phyloP scores from a whole-genome alignment of 2,797 vertebrate genomes.

The Sebastes elongatus region DNA sequence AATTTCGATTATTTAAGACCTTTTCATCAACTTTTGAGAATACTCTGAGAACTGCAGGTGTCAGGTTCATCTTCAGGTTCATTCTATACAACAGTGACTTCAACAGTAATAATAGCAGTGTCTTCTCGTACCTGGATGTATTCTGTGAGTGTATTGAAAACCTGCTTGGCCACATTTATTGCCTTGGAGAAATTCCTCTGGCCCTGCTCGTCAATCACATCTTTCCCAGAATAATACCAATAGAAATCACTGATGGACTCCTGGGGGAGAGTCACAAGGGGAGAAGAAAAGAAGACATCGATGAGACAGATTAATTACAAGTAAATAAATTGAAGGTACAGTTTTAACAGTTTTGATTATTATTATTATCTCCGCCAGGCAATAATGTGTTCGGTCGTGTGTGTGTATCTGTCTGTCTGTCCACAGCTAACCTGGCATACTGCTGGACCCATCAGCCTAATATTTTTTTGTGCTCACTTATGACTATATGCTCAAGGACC shows the following conservation, averaged over 20 bases:
- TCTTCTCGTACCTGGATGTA: constrained; percentile 91
- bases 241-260: constrained; percentile 98
- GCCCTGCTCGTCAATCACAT: constrained; percentile 95
- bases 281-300: not conserved
- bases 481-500: too few relatives aligned
- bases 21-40: too few relatives aligned
- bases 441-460: too few relatives aligned
- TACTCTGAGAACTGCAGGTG: too few relatives aligned
- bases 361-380: not conserved
- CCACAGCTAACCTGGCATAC: too few relatives aligned
- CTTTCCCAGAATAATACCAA: constrained; percentile 98
- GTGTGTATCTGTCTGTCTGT: not conserved
- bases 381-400: not conserved
- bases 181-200: constrained; percentile 98
- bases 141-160: constrained; percentile 96
- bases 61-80: too few relatives aligned
- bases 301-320: not conserved
- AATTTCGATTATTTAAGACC: not conserved
- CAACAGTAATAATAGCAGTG: not conserved
- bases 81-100: not conserved
- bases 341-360: not conserved
- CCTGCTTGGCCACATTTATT: constrained; percentile 96
- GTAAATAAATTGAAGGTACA: not conserved
- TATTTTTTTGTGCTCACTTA: too few relatives aligned
- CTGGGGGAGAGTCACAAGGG: constrained; percentile 64